Percentiles rank a stretch among this genome's conserved stretches.
These are phyloP conservation scores for Heliconius ismenius DNA, from an alignment of 2,888 invertebrate genomes.

Conservation along the genomic window DNA sequence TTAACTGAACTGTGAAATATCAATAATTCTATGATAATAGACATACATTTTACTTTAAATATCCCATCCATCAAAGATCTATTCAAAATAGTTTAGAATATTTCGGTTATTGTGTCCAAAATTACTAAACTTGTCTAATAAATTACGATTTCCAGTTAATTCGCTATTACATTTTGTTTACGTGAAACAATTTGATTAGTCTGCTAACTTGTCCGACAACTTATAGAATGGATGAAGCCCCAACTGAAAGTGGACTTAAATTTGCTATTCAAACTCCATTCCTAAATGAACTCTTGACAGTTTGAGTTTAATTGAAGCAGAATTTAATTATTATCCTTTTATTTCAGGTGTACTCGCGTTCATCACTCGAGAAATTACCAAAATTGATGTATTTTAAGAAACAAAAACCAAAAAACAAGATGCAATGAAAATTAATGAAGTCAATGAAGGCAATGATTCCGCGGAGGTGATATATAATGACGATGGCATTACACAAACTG, in stretches of 20 bases:
- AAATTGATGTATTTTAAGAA: slow-evolving; percentile 35
- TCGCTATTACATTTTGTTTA: slow-evolving; percentile 27
- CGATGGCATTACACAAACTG: slow-evolving; percentile 75
- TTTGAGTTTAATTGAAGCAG: slow-evolving; percentile 34
- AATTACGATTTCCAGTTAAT: slow-evolving; percentile 24
- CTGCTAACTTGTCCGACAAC: slow-evolving; percentile 29
- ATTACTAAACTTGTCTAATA: slow-evolving; percentile 15
- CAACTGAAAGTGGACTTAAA: slow-evolving; percentile 32
- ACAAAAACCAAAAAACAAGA: slow-evolving; percentile 47
- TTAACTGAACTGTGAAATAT: background rate
- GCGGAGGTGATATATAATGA: slow-evolving; percentile 76
- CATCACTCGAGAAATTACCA: no score
- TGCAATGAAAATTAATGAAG: slow-evolving; percentile 47
- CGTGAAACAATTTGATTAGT: slow-evolving; percentile 26
- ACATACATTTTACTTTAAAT: background rate
- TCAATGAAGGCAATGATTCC: slow-evolving; percentile 69
- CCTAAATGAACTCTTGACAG: slow-evolving; percentile 33
- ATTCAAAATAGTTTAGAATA: slow-evolving; percentile 29
- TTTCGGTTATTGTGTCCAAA: slow-evolving; percentile 25
- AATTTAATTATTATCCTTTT: slow-evolving; percentile 46
- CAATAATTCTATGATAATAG: background rate
- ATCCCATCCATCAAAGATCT: slow-evolving; percentile 11
- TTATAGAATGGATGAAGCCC: slow-evolving; percentile 26
- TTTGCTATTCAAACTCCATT: slow-evolving; percentile 30
- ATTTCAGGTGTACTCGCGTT: slow-evolving; percentile 59